Base-by-base conservation (phyloP, 2,113 vertebrate species). In the Telmatochromis sp. region DNA sequence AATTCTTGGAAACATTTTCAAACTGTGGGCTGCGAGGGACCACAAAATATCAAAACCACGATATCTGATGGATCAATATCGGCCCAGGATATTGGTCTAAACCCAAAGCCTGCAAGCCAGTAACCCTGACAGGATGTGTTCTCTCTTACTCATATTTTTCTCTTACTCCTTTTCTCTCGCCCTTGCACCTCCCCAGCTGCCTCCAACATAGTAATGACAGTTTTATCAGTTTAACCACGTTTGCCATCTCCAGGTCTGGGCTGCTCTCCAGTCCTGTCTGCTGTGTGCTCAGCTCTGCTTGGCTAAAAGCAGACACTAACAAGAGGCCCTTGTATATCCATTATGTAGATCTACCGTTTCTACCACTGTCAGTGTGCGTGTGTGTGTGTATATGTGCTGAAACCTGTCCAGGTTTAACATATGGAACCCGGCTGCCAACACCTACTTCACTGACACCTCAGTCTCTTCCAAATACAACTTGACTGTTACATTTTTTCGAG, bases 171-270 rank as follows among this genome's bases (percentile, higher is more conserved):
- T 75, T 83, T 85, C 83, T 85, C 87, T 87, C 63, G 2, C 83
- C 58, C 85, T 87, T 60, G 81, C 92, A 86, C 90, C 91, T 88
- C 58, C 17, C 85, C 89, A 86, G 87, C 87, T 92, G 88, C 87
- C 90, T 87, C 84, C 83, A 86, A 88, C 92, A 82, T 75, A n/a
- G 87, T 90, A 89, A 95, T 94, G 92, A 94, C 93, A 95, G 92
- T 93, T 95, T 95, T 94, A 95, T 94, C 95, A 94, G 95, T 95
- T 94, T 87, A 91, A 90, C 93, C 94, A 95, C 89, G 89, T 91
- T 92, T 91, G 87, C 90, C 92, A 88, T 94, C 82, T 94, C 92
- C 91, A 87, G 86, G 55, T 82, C 82, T 82, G 92, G 93, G 92
- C 93, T 80, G n/a, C 68, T 91, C 86, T 95, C 94, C 93, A 92